phyloP scores from a whole-genome alignment of 2,888 invertebrate genomes.

The Osedax fenrisi region DNA sequence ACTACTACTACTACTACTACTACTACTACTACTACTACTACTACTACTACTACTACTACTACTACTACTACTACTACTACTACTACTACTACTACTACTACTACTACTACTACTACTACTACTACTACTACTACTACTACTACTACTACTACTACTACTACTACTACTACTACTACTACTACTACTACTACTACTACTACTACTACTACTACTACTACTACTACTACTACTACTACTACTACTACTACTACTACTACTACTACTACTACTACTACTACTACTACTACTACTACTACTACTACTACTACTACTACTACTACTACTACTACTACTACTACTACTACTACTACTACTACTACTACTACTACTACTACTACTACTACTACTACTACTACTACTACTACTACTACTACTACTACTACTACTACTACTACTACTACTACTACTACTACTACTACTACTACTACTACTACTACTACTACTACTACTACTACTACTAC shows the following conservation, averaged over 20 bases:
- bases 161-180: not conserved
- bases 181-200: not conserved
- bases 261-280: not conserved
- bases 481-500: not conserved
- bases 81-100: not conserved
- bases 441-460: not conserved
- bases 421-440: not conserved
- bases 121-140: not conserved
- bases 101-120: not conserved
- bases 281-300: not conserved
- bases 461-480: not conserved
- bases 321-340: not conserved
- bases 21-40: not conserved
- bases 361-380: not conserved
- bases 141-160: not conserved
- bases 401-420: not conserved
- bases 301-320: not conserved
- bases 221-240: not conserved
- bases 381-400: not conserved
- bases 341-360: not conserved
- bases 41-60: not conserved
- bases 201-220: not conserved
- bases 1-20: not conserved
- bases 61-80: not conserved
- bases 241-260: not conserved